Percentiles rank a stretch among this genome's conserved stretches.
These are phyloP conservation scores for Agonopterix subpropinquella DNA, from an alignment of 2,888 invertebrate species.

Conservation along the genomic window DNA sequence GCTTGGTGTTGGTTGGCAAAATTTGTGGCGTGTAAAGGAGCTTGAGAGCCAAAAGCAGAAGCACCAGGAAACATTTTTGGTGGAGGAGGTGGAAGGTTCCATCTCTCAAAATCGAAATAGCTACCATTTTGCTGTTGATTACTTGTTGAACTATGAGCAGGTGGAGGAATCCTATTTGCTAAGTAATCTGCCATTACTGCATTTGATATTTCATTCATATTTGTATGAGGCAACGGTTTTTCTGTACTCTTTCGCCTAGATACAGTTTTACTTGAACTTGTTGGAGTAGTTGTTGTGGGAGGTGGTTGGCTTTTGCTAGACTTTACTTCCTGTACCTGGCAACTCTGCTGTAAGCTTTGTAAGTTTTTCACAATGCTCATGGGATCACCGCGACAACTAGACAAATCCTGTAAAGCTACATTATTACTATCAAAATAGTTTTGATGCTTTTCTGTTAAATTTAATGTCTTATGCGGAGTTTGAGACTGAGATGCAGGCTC, in stretches of 20 bases:
- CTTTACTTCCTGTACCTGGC: slow-evolving; percentile 76
- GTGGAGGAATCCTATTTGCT: slow-evolving; percentile 80
- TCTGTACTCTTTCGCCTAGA: slow-evolving; percentile 79
- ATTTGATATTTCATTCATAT: slow-evolving; percentile 72
- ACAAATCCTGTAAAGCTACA: slow-evolving; percentile 80
- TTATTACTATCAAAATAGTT: slow-evolving; percentile 79
- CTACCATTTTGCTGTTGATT: slow-evolving; percentile 79
- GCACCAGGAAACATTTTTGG: slow-evolving; percentile 81
- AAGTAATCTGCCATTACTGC: slow-evolving; percentile 74
- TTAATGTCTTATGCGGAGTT: slow-evolving; percentile 58
- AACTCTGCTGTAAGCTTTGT: slow-evolving; percentile 77
- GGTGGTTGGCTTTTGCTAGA: slow-evolving; percentile 56
- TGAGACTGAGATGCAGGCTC: slow-evolving; percentile 60
- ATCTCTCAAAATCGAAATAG: slow-evolving; percentile 88
- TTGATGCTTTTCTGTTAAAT: slow-evolving; percentile 73
- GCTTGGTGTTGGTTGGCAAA: slow-evolving; percentile 79
- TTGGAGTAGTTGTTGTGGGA: slow-evolving; percentile 5
- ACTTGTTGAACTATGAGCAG: slow-evolving; percentile 80
- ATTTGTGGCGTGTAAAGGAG: slow-evolving; percentile 71
- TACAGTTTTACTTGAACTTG: slow-evolving; percentile 36
- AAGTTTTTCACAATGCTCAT: slow-evolving; percentile 86
- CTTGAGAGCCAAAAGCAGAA: slow-evolving; percentile 76
- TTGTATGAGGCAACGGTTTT: slow-evolving; percentile 52
- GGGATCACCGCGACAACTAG: slow-evolving; percentile 84
- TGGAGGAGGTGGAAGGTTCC: slow-evolving; percentile 83